A percentile compares a stretch with the other conserved stretches of the same genome.
Evolutionary conservation across 2,888 invertebrate genomes (phyloP).

Genomic region (Rhimphoctona megacephalus): DNA sequence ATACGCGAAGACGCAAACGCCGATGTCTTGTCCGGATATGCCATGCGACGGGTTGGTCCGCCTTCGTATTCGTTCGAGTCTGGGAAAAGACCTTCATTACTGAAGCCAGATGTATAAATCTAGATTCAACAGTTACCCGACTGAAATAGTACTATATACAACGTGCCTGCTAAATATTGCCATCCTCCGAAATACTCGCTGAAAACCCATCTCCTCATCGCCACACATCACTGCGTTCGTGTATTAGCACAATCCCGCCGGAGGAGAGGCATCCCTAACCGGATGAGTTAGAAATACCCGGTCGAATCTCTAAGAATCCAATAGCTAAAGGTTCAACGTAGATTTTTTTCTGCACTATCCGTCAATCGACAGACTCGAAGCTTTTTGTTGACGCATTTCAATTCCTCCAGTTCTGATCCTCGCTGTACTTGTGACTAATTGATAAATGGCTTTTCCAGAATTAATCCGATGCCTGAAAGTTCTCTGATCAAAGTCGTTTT

Average conservation of each 20-base stretch:
- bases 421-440: slow-evolving; percentile 45
- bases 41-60: slow-evolving; percentile 21
- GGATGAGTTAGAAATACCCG: slow-evolving; percentile 54
- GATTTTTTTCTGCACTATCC: slow-evolving; percentile 12
- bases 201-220: background rate
- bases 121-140: slow-evolving; percentile 60
- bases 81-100: slow-evolving; percentile 26
- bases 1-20: slow-evolving; percentile 18
- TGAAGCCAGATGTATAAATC: slow-evolving; percentile 65
- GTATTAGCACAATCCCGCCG: background rate
- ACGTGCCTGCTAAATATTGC: slow-evolving; percentile 16
- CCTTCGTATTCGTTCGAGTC: slow-evolving; percentile 30
- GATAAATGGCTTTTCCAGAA: slow-evolving; percentile 51
- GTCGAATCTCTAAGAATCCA: slow-evolving; percentile 41
- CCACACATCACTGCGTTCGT: background rate
- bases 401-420: background rate
- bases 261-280: slow-evolving; percentile 19
- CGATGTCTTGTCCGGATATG: slow-evolving; percentile 18
- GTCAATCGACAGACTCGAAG: background rate
- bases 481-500: slow-evolving; percentile 38
- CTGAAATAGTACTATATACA: slow-evolving; percentile 46
- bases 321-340: background rate
- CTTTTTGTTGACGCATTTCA: background rate
- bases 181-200: slow-evolving; percentile 38
- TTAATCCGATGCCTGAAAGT: slow-evolving; percentile 9